Evolutionary conservation across 64 coral and sea anemone species (phyloP).

Genomic region (Dendronephthya gigantea): DNA sequence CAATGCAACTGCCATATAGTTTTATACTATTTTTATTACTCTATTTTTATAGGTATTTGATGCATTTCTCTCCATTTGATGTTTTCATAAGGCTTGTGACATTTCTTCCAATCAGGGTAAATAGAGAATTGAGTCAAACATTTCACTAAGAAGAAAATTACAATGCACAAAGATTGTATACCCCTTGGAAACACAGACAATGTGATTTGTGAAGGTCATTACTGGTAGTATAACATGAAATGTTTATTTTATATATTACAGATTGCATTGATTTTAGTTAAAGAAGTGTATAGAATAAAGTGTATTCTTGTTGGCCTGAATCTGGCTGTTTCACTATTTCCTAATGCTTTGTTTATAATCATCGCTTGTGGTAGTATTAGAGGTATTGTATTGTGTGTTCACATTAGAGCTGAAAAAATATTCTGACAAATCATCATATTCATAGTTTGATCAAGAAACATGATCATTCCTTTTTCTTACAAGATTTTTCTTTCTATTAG

Average conservation of each 20-base stretch:
- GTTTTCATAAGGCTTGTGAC: background rate
- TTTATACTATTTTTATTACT: too few relatives aligned
- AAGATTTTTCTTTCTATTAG: background rate
- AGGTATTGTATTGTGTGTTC: background rate
- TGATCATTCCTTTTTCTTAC: background rate
- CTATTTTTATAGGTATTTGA: background rate
- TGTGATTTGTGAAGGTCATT: too few relatives aligned
- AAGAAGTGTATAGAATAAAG: conserved; percentile 8
- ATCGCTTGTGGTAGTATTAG: background rate
- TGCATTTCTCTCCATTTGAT: background rate
- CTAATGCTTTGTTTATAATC: background rate
- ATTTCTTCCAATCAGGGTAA: background rate
- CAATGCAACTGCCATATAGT: too few relatives aligned
- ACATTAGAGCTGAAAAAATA: background rate
- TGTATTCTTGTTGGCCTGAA: background rate
- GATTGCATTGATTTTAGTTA: background rate
- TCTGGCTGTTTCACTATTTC: background rate
- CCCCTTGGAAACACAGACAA: too few relatives aligned
- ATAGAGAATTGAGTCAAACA: too few relatives aligned
- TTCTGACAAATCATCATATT: too few relatives aligned
- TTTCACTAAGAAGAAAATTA: too few relatives aligned
- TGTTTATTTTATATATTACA: background rate
- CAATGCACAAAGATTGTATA: too few relatives aligned
- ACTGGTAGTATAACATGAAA: too few relatives aligned
- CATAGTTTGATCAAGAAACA: too few relatives aligned